Evolutionary conservation across 1,140 invertebrate genomes (phyloP), one percentile per base, ranked within the genome.

Genomic region (Heliconius melpomene): DNA sequence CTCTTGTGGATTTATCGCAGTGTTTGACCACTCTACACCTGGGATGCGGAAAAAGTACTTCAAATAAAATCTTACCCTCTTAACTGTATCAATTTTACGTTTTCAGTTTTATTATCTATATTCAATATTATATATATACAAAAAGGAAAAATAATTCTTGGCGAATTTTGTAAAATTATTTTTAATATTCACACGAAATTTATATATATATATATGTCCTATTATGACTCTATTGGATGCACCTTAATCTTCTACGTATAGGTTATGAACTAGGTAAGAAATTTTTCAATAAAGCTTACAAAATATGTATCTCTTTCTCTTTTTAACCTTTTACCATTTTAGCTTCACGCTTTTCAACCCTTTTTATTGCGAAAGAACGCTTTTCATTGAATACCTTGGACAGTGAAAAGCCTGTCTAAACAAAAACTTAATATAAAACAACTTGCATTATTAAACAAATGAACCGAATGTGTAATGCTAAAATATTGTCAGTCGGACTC

Each of bases 221-320:
- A 66, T 60, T 77, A 76, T 38, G 81, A 80, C 76, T 74, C 78
- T 82, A 82, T 78, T 82, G 74, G 72, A 75, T 83, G 84, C 82
- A 85, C 84, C 77, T 77, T 83, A 82, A 80, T 82, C 75, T 71
- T 83, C 75, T 84, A 72, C 79, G 75, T 81, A 77, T 85, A 84
- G 82, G 72, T 81, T 81, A 81, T 72, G 73, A 82, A 79, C 77
- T 82, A 82, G 82, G 78, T 84, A 85, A 84, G 78, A 85, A 81
- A 77, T 81, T 86, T 85, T 83, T 81, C 78, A 87, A 85, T 87
- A 87, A 86, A 87, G 80, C 80, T 82, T 85, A 84, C 79, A 80
- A 80, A 80, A 73, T 54, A 73, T 60, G 54, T 38, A 57, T n/a
- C 18, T 74, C 1, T 76, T 74, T 54, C 73, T 60, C 79, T 70